These are phyloP conservation scores for Echeneis naucrates DNA, from an alignment of 2,797 vertebrate species.

Conservation along the genomic window DNA sequence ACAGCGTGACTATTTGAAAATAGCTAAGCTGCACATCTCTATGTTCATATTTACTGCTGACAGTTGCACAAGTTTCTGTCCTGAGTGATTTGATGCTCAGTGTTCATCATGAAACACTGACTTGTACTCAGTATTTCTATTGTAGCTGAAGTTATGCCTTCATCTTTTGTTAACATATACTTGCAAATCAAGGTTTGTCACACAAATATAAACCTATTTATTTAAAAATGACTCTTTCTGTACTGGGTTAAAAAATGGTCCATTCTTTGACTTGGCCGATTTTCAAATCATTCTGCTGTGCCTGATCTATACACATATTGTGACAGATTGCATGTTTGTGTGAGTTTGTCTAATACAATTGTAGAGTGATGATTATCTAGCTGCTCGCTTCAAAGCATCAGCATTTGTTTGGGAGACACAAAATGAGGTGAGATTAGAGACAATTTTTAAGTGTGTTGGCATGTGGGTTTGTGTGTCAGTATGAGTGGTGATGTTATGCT, in stretches of 20 bases:
- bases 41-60: constrained; percentile 13
- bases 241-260: constrained; percentile 37
- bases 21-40: not conserved
- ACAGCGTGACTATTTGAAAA: constrained; percentile 11
- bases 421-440: constrained; percentile 28
- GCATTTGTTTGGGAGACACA: constrained; percentile 28
- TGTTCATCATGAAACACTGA: not conserved
- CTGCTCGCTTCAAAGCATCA: constrained; percentile 23
- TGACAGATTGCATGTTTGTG: constrained; percentile 14
- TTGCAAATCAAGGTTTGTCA: constrained; percentile 30
- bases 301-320: constrained; percentile 13
- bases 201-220: constrained; percentile 48
- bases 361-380: constrained; percentile 4
- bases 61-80: constrained; percentile 14
- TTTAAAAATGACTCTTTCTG: no score
- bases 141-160: no score
- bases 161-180: no score
- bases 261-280: constrained; percentile 29
- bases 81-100: constrained; percentile 11
- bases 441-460: constrained; percentile 8
- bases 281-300: constrained; percentile 10
- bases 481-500: constrained; percentile 69
- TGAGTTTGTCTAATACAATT: constrained; percentile 13
- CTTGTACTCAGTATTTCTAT: no score
- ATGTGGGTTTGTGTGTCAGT: constrained; percentile 9